Conservation (phyloP, 2,113 vertebrate genomes). For the Trematocara macrostoma region DNA sequence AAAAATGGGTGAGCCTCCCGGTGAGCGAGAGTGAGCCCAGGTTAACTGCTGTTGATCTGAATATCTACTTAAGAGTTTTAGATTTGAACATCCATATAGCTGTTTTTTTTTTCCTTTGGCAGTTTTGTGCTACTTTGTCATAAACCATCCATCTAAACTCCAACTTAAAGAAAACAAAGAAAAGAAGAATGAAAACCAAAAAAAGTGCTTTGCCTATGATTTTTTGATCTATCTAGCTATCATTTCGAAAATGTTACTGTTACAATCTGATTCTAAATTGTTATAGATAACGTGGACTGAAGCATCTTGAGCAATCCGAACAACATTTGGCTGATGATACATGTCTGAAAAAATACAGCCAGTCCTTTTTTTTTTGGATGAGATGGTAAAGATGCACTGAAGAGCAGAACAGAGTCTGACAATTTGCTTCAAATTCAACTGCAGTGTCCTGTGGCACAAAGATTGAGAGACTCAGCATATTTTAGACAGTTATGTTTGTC, state of each 20-base stretch:
- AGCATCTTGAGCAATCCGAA: background rate
- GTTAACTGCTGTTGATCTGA: background rate
- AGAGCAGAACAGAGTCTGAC: constrained; percentile 7
- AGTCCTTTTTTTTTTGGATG: background rate
- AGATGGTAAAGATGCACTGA: background rate
- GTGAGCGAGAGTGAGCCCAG: background rate
- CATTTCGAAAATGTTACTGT: background rate
- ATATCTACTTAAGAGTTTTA: background rate
- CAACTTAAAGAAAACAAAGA: background rate
- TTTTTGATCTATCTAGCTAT: background rate
- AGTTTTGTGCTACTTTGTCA: background rate
- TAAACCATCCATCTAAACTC: background rate
- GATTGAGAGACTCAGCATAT: constrained; percentile 51
- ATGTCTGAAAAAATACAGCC: background rate
- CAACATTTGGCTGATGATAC: background rate
- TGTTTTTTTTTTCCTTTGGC: background rate
- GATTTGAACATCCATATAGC: background rate
- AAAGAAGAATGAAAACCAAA: background rate
- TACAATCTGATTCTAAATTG: background rate
- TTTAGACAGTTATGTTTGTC: constrained; percentile 39
- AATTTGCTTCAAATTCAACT: constrained; percentile 25
- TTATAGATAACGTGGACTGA: background rate
- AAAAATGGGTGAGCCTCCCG: background rate
- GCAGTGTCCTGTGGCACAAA: background rate
- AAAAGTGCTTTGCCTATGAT: background rate